phyloP scores from a whole-genome alignment of 2,113 vertebrate species.

The Mormoops blainvillei region DNA sequence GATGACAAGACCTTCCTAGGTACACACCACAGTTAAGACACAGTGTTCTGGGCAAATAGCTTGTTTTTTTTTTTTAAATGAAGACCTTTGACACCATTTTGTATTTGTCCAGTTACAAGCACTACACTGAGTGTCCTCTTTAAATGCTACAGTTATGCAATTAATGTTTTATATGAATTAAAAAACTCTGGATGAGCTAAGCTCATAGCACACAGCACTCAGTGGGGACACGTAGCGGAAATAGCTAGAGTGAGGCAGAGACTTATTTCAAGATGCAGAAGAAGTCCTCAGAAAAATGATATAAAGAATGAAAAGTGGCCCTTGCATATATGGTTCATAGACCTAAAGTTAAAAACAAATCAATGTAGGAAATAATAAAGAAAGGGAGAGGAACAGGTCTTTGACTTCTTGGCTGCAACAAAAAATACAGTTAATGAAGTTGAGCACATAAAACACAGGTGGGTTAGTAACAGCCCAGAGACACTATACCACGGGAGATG shows the following conservation, averaged over 20 bases:
- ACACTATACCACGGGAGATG: background rate
- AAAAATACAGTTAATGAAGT: background rate
- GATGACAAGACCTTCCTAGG: background rate
- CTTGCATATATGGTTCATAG: conserved; percentile 17
- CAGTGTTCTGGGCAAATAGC: accelerated
- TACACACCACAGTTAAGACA: background rate
- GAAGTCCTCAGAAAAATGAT: conserved; percentile 63
- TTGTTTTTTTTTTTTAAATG: background rate
- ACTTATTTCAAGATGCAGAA: background rate
- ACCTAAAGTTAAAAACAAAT: conserved; percentile 51
- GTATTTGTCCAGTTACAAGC: background rate
- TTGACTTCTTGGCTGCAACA: background rate
- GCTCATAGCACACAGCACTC: accelerated
- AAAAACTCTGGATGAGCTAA: background rate
- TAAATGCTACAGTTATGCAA: background rate
- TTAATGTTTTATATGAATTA: background rate
- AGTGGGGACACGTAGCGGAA: background rate
- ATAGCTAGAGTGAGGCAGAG: background rate
- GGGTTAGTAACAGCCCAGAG: background rate
- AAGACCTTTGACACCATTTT: background rate
- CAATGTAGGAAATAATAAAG: conserved; percentile 49
- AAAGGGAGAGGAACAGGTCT: background rate
- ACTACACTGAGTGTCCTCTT: background rate
- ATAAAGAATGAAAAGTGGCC: conserved; percentile 47
- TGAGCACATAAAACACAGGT: background rate